phyloP scores from a whole-genome alignment of 1,140 invertebrate genomes.

The Pachyrhynchus sulphureomaculatus region DNA sequence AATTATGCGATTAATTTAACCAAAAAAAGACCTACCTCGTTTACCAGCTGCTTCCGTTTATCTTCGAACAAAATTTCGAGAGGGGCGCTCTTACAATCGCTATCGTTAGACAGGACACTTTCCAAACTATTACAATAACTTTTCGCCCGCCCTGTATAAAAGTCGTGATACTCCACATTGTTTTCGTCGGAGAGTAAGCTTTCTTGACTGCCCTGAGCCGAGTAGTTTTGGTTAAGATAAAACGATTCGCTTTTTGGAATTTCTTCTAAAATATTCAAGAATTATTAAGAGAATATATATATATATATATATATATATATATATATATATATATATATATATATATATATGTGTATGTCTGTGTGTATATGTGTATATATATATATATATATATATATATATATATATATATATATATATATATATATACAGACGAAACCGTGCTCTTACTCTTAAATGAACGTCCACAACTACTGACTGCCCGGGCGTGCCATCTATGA shows the following conservation, averaged over 20 bases:
- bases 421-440: no score
- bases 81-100: slow-evolving; percentile 72
- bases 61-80: slow-evolving; percentile 65
- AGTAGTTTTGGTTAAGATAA: slow-evolving; percentile 58
- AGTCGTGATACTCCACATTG: slow-evolving; percentile 60
- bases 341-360: no score
- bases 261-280: slow-evolving; percentile 28
- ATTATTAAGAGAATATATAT: no score
- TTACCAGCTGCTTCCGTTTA: slow-evolving; percentile 25
- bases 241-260: slow-evolving; percentile 59
- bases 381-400: no score
- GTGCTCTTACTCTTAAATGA: no score
- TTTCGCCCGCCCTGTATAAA: slow-evolving; percentile 54
- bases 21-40: neutral
- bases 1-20: no score
- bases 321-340: no score
- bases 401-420: no score
- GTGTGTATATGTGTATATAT: no score
- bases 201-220: slow-evolving; percentile 67
- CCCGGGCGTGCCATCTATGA: no score
- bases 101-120: slow-evolving; percentile 77
- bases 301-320: no score
- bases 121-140: slow-evolving; percentile 74
- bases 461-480: no score
- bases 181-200: slow-evolving; percentile 73